phyloP scores from a whole-genome alignment of 2,888 invertebrate genomes.

The Mimachlamys varia region DNA sequence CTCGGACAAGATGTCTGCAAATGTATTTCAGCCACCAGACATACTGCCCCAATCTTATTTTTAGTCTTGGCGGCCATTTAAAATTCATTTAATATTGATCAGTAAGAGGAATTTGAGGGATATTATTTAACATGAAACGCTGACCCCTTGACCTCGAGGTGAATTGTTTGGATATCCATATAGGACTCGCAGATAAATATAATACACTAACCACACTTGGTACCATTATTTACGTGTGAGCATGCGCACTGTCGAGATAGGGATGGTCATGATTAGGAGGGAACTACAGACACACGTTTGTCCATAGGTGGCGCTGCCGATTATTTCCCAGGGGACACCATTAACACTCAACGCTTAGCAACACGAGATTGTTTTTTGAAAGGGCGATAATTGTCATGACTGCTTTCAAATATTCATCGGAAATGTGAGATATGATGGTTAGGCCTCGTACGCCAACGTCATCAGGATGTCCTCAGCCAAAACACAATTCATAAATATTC shows the following conservation, averaged over 20 bases:
- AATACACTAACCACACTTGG: too few species aligned
- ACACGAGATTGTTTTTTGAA: neutral
- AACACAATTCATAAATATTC: neutral
- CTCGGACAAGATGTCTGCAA: too few species aligned
- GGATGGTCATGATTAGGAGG: neutral
- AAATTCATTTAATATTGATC: too few species aligned
- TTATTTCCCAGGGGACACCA: neutral
- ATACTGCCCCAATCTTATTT: too few species aligned
- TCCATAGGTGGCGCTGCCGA: constrained; percentile 1
- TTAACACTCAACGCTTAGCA: neutral
- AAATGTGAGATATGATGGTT: neutral
- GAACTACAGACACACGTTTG: neutral
- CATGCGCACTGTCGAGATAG: neutral
- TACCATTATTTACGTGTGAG: too few species aligned
- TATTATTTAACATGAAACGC: too few species aligned
- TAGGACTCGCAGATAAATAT: too few species aligned
- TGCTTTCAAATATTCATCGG: constrained; percentile 1
- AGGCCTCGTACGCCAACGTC: neutral
- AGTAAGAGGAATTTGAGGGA: too few species aligned
- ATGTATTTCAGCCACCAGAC: too few species aligned
- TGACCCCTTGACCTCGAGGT: too few species aligned
- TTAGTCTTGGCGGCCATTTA: too few species aligned
- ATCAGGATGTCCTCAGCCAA: neutral
- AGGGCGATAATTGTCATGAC: constrained; percentile 15
- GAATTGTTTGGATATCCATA: too few species aligned